Conservation (phyloP, 2,113 vertebrate genomes). For the Bettongia penicillata region DNA sequence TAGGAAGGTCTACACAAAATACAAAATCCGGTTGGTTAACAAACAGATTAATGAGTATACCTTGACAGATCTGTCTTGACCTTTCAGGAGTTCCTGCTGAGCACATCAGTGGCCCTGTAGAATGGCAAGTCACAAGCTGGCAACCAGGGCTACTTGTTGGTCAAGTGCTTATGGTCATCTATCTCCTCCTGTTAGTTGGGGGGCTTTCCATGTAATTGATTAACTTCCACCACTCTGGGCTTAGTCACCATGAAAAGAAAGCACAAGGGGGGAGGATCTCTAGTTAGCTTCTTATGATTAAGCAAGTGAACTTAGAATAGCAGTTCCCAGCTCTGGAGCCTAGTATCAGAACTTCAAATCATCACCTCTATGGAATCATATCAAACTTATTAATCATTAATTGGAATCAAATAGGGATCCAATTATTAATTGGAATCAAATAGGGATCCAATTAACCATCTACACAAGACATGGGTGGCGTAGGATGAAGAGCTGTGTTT, state of each 20-base stretch:
- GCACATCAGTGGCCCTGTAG: too few relatives aligned
- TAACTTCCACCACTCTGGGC: too few relatives aligned
- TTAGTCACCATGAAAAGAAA: neutral
- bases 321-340: neutral
- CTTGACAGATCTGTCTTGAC: neutral
- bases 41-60: neutral
- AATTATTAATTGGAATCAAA: neutral
- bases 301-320: neutral
- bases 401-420: neutral
- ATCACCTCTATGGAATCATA: neutral
- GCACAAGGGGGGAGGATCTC: neutral
- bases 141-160: neutral
- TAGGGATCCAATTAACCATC: neutral
- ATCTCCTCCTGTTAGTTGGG: neutral
- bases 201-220: too few relatives aligned
- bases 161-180: neutral
- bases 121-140: neutral
- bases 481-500: neutral
- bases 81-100: neutral
- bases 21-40: neutral
- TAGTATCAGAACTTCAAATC: neutral
- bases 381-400: neutral
- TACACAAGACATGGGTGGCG: neutral
- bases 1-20: neutral
- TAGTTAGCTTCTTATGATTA: neutral